Base-by-base conservation (phyloP, 2,113 vertebrate species). In the Carassius carassius region DNA sequence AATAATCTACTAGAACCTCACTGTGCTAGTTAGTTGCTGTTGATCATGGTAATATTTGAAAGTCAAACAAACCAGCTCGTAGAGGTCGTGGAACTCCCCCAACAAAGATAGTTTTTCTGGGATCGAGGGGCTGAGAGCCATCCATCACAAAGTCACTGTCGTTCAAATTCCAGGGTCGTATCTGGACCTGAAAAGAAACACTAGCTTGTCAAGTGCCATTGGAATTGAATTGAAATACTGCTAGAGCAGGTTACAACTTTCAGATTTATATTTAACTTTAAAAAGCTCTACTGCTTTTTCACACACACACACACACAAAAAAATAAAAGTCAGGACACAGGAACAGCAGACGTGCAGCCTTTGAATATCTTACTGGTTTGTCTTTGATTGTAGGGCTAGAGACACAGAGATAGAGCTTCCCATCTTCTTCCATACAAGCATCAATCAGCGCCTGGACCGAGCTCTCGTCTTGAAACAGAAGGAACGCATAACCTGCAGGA, bases 91-190 rank as follows among this genome's bases (percentile, higher is more conserved):
- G 98, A 91, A 99, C 98, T 84, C 98, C 98, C 85, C 98, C 98
- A 81, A 99, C 98, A 93, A 99, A 99, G 92, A 99, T 99, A 41
- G 98, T 99, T 94, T 99, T 99, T 85, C 98, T 95, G 78, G 98
- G 98, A 89, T 99, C 98, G 87, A 99, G 94, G 78, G 98, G 98
- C 91, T 99, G 98, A 89, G 98, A 99, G 90, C 98, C 98, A 85
- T 99, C 98, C 98, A 99, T 99, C 84, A 99, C 98, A 93, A 99
- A 99, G 92, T 99, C 98, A 93, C 98, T 99, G 93, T 99, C 98
- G 85, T 98, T 99, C 82, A 99, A 96, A 93, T 99, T 99, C 98
- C 98, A 99, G 88, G 98, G 98, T 74, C 98, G 95, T 84, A 99
- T 99, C 94, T 99, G 98, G 86, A 99, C 98, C 98, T 99, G 89